Conservation (phyloP, 2,888 invertebrate species). For the Emmelina monodactyla region DNA sequence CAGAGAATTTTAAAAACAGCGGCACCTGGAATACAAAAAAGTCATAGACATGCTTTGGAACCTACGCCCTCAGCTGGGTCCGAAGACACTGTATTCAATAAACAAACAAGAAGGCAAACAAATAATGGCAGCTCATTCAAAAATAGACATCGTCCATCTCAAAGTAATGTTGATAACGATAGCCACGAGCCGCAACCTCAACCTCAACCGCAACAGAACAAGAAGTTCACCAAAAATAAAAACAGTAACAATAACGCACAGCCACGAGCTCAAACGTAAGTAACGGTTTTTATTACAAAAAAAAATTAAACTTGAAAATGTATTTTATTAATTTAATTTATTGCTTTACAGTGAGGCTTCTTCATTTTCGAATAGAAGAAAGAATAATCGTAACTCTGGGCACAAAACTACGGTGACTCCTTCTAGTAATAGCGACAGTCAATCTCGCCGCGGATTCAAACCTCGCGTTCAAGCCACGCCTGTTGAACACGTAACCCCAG, state of each 20-base stretch:
- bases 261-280: slow-evolving; percentile 47
- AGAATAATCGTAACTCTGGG: slow-evolving; percentile 47
- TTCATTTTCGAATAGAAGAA: slow-evolving; percentile 62
- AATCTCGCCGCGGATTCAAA: slow-evolving; percentile 71
- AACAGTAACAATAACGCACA: slow-evolving; percentile 40
- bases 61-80: slow-evolving; percentile 70
- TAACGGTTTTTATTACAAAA: neutral
- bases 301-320: neutral
- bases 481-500: slow-evolving; percentile 58
- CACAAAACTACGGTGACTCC: slow-evolving; percentile 50
- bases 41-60: slow-evolving; percentile 68
- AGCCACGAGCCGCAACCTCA: slow-evolving; percentile 40
- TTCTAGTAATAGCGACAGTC: slow-evolving; percentile 42
- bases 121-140: slow-evolving; percentile 60
- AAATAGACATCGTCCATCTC: slow-evolving; percentile 60
- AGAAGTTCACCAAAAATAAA: slow-evolving; percentile 35
- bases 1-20: slow-evolving; percentile 79
- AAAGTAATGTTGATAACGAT: slow-evolving; percentile 35
- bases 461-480: slow-evolving; percentile 69
- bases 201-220: slow-evolving; percentile 23
- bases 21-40: slow-evolving; percentile 68
- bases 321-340: too few relatives aligned
- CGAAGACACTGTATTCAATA: slow-evolving; percentile 67
- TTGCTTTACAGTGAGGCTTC: slow-evolving; percentile 66
- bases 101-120: slow-evolving; percentile 62